These are phyloP conservation scores for Conus canariensis DNA, from an alignment of 2,888 invertebrate genomes.

Conservation along the genomic window DNA sequence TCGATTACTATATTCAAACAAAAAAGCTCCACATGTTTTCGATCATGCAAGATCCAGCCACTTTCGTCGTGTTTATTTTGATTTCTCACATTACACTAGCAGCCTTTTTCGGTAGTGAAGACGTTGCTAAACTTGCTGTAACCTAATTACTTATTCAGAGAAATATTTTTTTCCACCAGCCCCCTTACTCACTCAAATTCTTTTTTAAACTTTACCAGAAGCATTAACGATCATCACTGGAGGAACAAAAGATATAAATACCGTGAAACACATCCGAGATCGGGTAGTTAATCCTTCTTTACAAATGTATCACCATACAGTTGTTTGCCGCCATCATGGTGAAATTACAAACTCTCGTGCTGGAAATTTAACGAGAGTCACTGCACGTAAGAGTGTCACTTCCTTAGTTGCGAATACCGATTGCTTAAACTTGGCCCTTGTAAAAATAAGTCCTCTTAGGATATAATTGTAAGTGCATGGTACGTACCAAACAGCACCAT, in stretches of 20 bases:
- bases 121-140: background rate
- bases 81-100: no score
- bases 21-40: no score
- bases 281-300: background rate
- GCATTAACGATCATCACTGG: background rate
- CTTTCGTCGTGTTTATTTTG: no score
- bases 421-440: background rate
- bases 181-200: no score
- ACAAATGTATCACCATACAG: slow-evolving; percentile 29
- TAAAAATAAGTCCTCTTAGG: background rate
- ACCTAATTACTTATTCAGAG: slow-evolving; percentile 40
- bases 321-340: slow-evolving; percentile 65
- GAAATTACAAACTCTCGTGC: slow-evolving; percentile 56
- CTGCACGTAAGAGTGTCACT: background rate
- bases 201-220: background rate
- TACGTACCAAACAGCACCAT: no score
- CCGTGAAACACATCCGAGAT: background rate
- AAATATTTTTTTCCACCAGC: background rate
- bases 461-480: no score
- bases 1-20: no score
- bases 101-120: no score
- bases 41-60: no score
- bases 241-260: slow-evolving; percentile 12
- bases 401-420: slow-evolving; percentile 20
- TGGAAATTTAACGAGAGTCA: slow-evolving; percentile 27